Conservation (phyloP, 2,888 invertebrate genomes). For the Ephialtes manifestator region DNA sequence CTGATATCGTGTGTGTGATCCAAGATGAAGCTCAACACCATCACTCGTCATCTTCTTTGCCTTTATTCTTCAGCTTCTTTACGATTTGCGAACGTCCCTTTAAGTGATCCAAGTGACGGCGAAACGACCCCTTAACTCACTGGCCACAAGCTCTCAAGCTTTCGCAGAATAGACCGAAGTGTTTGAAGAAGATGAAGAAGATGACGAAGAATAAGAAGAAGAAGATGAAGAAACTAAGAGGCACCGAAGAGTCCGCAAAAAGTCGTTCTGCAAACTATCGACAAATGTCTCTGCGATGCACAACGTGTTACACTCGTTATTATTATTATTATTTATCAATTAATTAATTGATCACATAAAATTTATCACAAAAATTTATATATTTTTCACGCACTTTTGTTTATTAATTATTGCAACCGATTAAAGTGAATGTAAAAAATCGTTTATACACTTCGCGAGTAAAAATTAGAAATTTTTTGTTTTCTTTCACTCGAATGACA, state of each 20-base stretch:
- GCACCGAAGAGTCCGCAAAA: neutral
- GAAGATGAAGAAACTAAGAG: neutral
- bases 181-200: slow-evolving; percentile 9
- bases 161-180: slow-evolving; percentile 18
- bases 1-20: slow-evolving; percentile 14
- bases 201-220: neutral
- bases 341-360: too few species aligned
- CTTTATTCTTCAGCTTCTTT: slow-evolving; percentile 38
- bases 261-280: neutral
- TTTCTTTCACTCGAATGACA: too few species aligned
- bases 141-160: slow-evolving; percentile 10
- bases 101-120: slow-evolving; percentile 49
- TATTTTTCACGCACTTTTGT: too few species aligned
- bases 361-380: too few species aligned
- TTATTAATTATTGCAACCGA: too few species aligned
- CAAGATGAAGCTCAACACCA: neutral
- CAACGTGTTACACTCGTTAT: neutral
- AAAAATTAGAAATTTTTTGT: too few species aligned
- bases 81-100: slow-evolving; percentile 31
- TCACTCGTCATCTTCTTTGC: slow-evolving; percentile 29
- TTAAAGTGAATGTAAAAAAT: too few species aligned
- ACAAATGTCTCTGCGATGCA: neutral
- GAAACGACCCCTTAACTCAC: slow-evolving; percentile 46
- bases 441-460: too few species aligned
- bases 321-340: neutral